Evolutionary conservation across 2,888 invertebrate genomes (phyloP).

Genomic region (Pollenia labialis): DNA sequence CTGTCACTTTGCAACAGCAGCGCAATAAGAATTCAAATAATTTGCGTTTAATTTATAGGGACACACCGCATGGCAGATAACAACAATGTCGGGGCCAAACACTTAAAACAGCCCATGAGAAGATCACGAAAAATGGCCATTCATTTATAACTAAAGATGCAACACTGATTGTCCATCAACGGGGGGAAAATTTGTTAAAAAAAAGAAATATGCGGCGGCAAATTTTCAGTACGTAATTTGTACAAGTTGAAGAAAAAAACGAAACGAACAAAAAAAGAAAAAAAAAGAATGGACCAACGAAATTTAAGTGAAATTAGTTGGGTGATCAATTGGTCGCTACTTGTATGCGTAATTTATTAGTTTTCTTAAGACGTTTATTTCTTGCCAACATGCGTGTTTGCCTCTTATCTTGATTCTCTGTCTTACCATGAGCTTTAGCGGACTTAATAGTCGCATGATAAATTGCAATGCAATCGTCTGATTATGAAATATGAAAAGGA

Average conservation of each 20-base stretch:
- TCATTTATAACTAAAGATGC: constrained; percentile 67
- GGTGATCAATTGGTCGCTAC: constrained; percentile 72
- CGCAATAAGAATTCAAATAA: constrained; percentile 80
- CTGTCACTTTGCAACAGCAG: constrained; percentile 67
- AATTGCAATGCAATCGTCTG: constrained; percentile 58
- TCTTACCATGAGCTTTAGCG: constrained; percentile 19
- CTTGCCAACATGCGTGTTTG: constrained; percentile 41
- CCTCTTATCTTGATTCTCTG: neutral
- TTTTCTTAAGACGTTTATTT: constrained; percentile 36
- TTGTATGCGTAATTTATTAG: constrained; percentile 72
- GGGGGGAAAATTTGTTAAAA: constrained; percentile 39
- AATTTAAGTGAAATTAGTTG: constrained; percentile 73
- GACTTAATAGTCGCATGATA: constrained; percentile 58
- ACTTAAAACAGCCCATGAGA: constrained; percentile 1
- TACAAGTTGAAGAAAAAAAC: constrained; percentile 8
- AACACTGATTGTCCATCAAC: constrained; percentile 70
- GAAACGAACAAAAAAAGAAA: neutral
- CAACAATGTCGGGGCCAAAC: constrained; percentile 3
- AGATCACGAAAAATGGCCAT: constrained; percentile 60
- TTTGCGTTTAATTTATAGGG: constrained; percentile 81
- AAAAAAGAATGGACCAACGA: constrained; percentile 23
- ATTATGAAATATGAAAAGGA: constrained; percentile 50
- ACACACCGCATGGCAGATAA: constrained; percentile 66
- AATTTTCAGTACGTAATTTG: constrained; percentile 61
- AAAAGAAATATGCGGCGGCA: constrained; percentile 38